phyloP scores from a whole-genome alignment of 1,140 invertebrate species.

The Zaprionus lachaisei region DNA sequence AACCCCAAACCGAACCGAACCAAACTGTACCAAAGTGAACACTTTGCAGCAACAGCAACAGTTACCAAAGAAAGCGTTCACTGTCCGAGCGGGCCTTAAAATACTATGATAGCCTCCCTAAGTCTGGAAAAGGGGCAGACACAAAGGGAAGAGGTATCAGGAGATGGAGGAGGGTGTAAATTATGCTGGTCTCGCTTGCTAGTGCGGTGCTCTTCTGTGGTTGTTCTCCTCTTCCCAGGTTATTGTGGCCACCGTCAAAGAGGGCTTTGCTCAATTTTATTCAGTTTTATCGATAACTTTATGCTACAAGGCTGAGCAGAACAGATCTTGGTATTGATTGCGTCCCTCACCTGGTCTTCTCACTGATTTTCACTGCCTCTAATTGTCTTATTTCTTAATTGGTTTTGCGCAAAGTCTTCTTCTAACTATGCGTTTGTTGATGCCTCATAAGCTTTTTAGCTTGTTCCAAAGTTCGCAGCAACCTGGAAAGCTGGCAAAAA shows the following conservation, averaged over 20 bases:
- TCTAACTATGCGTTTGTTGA: constrained; percentile 34
- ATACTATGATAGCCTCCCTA: neutral
- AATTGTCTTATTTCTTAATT: constrained; percentile 30
- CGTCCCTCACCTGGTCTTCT: neutral
- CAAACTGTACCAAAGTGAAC: constrained; percentile 25
- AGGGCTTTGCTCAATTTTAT: neutral
- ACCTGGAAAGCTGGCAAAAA: constrained; percentile 47
- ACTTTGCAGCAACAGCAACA: constrained; percentile 48
- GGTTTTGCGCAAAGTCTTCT: constrained; percentile 18
- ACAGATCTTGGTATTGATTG: neutral
- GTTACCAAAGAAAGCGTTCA: constrained; percentile 6
- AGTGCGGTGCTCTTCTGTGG: constrained; percentile 30
- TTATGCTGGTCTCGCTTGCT: constrained; percentile 25
- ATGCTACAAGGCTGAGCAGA: neutral
- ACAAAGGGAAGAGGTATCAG: neutral
- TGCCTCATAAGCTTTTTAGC: constrained; percentile 19
- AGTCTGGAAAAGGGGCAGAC: neutral
- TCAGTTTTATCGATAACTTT: neutral
- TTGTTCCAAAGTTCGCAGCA: constrained; percentile 34
- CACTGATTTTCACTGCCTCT: neutral
- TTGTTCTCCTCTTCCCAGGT: neutral
- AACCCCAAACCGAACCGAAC: constrained; percentile 47
- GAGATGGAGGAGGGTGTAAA: constrained; percentile 20
- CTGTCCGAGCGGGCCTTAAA: constrained; percentile 7
- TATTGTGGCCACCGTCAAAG: constrained; percentile 38